These are phyloP conservation scores for Anastatus disparis DNA, from an alignment of 1,140 invertebrate genomes.

Conservation along the genomic window DNA sequence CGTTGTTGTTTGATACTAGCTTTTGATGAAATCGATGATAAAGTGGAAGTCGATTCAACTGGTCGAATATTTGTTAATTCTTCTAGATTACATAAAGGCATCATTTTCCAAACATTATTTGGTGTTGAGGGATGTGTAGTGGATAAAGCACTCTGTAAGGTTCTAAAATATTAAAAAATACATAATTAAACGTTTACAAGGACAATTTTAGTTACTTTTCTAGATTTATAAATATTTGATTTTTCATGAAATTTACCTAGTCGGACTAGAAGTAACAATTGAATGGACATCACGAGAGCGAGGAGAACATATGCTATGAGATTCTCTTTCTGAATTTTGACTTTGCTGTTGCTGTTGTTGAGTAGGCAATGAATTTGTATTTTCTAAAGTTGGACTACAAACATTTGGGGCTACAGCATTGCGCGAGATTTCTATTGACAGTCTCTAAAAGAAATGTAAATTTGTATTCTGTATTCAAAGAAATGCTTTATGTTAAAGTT, in stretches of 20 bases:
- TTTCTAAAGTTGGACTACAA: conserved; percentile 38
- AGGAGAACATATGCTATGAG: conserved; percentile 42
- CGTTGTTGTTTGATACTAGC: conserved; percentile 48
- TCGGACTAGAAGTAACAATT: conserved; percentile 45
- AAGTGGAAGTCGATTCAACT: conserved; percentile 50
- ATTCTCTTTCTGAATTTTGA: conserved; percentile 47
- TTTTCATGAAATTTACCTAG: conserved; percentile 42
- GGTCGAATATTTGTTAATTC: conserved; percentile 49
- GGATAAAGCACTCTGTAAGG: conserved; percentile 47
- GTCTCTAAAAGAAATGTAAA: conserved; percentile 66
- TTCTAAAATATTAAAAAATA: conserved; percentile 43
- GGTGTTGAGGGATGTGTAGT: conserved; percentile 31
- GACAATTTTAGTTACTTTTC: too few species aligned
- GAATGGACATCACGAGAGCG: conserved; percentile 53
- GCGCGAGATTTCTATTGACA: conserved; percentile 78
- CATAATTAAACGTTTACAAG: too few species aligned
- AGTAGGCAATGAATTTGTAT: conserved; percentile 5
- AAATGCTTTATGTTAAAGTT: too few species aligned
- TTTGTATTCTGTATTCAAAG: too few species aligned
- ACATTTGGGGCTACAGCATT: conserved; percentile 68
- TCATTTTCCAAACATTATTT: conserved; percentile 48
- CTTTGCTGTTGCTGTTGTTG: conserved; percentile 41
- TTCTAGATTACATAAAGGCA: conserved; percentile 52
- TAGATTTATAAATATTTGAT: not conserved
- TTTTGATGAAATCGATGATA: conserved; percentile 51